A percentile compares a stretch with the other conserved stretches of the same genome.
Evolutionary conservation across 2,797 vertebrate species (phyloP).

Genomic region (Lepilemur septentrionalis): DNA sequence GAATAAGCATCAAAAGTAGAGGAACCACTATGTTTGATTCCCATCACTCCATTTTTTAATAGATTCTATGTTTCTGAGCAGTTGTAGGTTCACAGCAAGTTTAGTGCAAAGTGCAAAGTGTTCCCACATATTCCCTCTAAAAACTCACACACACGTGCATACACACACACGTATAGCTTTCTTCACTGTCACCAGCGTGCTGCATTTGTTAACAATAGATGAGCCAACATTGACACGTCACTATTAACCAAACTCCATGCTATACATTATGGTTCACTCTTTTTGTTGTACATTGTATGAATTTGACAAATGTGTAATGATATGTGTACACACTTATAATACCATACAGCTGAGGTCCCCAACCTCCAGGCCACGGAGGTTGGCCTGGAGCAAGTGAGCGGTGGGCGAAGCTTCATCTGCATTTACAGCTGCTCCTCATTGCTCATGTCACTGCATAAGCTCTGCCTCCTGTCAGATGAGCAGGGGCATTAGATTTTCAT

Average conservation of each 20-base stretch:
- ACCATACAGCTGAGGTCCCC: neutral
- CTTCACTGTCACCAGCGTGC: neutral
- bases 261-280: too few species aligned
- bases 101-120: neutral
- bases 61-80: neutral
- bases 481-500: too few species aligned
- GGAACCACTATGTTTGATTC: neutral
- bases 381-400: too few species aligned
- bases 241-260: neutral
- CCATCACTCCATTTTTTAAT: neutral
- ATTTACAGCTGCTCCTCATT: too few species aligned
- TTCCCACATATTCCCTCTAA: neutral
- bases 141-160: neutral
- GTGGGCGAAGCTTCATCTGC: too few species aligned
- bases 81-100: neutral
- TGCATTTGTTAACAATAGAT: neutral
- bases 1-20: neutral
- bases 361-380: too few species aligned
- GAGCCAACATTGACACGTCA: neutral
- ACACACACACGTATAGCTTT: neutral
- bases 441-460: too few species aligned
- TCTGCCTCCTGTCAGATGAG: too few species aligned
- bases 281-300: neutral
- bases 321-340: neutral
- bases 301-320: neutral